Percentiles rank a stretch among this genome's conserved stretches.
phyloP scores from a whole-genome alignment of 2,113 vertebrate genomes.

The Myotis davidii region DNA sequence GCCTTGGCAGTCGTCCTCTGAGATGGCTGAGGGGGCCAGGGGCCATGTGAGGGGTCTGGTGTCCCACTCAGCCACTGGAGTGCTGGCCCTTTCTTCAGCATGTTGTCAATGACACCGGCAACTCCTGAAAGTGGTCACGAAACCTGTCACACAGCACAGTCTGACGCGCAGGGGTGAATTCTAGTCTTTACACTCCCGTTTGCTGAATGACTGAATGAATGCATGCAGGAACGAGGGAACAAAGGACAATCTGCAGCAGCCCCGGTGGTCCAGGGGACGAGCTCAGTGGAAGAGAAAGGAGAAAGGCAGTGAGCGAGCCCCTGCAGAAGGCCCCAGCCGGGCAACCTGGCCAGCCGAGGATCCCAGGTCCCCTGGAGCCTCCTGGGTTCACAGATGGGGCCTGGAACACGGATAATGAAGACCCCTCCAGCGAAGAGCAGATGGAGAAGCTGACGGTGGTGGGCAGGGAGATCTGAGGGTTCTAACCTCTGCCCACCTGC shows the following conservation, averaged over 20 bases:
- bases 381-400: conserved; percentile 72
- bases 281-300: neutral
- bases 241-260: fast-evolving
- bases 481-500: conserved; percentile 36
- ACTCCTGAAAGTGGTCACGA: neutral
- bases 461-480: neutral
- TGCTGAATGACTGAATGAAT: fast-evolving
- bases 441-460: conserved; percentile 48
- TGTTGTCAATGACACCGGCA: fast-evolving
- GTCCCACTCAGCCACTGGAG: neutral
- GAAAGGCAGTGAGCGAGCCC: neutral
- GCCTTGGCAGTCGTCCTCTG: neutral
- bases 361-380: conserved; percentile 26
- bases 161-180: fast-evolving
- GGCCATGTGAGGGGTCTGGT: neutral
- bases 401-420: conserved; percentile 44
- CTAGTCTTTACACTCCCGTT: fast-evolving
- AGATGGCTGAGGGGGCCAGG: neutral
- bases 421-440: conserved; percentile 56
- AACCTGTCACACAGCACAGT: fast-evolving
- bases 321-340: neutral
- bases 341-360: neutral
- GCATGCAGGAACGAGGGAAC: fast-evolving
- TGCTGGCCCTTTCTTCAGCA: neutral
- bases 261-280: neutral